These are phyloP conservation scores for Ctena decussata DNA, from an alignment of 2,888 invertebrate genomes.

Conservation along the genomic window DNA sequence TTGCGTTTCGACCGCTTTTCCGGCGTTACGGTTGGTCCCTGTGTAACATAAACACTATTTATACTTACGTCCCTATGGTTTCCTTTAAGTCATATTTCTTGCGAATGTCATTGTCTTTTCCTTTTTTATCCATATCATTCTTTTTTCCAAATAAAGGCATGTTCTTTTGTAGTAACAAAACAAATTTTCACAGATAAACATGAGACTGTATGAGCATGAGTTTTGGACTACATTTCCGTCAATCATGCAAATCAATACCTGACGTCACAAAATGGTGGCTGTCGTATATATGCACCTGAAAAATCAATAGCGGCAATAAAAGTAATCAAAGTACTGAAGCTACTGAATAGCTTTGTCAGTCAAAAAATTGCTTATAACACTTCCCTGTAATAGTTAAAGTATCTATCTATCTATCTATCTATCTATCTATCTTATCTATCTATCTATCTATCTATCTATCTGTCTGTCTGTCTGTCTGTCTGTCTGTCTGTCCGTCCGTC, in stretches of 20 bases:
- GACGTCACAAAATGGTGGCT: constrained; percentile 65
- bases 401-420: constrained; percentile 4
- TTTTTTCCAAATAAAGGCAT: constrained; percentile 84
- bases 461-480: too few relatives aligned
- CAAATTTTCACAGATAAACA: neutral
- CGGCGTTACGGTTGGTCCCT: neutral
- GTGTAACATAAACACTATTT: too few relatives aligned
- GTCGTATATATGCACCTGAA: constrained; percentile 13
- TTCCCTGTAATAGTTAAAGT: too few relatives aligned
- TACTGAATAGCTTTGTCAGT: neutral
- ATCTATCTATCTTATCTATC: too few relatives aligned
- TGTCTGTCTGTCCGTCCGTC: too few relatives aligned
- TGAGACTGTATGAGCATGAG: constrained; percentile 16
- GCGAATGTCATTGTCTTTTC: constrained; percentile 77
- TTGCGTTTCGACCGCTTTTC: too few relatives aligned
- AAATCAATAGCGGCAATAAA: neutral
- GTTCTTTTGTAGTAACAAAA: constrained; percentile 30
- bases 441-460: too few relatives aligned
- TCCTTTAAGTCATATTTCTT: constrained; percentile 82
- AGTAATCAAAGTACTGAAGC: neutral
- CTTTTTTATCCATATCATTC: constrained; percentile 76
- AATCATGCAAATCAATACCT: constrained; percentile 61
- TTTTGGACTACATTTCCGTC: constrained; percentile 47
- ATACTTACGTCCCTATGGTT: constrained; percentile 83
- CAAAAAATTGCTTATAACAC: too few relatives aligned